These are phyloP conservation scores for Petaurus breviceps DNA, from an alignment of 2,113 vertebrate species.

Conservation along the genomic window DNA sequence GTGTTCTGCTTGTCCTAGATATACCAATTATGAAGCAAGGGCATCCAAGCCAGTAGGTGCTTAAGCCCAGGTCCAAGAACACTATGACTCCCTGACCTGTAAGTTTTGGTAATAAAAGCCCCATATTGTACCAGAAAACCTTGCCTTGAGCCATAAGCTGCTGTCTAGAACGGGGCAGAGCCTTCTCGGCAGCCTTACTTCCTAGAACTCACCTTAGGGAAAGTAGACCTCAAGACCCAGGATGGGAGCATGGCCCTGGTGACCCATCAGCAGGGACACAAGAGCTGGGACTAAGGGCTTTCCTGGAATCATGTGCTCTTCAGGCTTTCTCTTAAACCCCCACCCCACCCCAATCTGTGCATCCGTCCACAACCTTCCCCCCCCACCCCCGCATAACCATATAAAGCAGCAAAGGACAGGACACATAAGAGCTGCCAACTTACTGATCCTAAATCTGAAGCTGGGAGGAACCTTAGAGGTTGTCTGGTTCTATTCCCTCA, in stretches of 20 bases:
- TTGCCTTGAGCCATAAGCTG: background rate
- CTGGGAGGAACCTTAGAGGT: background rate
- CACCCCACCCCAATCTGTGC: too few species aligned
- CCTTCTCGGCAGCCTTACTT: background rate
- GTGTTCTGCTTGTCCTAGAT: background rate
- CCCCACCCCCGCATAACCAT: background rate
- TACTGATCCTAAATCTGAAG: background rate
- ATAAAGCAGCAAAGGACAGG: background rate
- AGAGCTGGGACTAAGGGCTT: background rate
- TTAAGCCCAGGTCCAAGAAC: background rate
- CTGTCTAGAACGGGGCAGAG: background rate
- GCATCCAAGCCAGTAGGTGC: background rate
- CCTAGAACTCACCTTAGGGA: background rate
- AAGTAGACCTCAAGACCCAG: background rate
- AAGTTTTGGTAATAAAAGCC: background rate
- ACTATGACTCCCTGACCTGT: background rate
- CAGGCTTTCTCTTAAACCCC: background rate
- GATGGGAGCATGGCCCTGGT: background rate
- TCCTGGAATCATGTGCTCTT: background rate
- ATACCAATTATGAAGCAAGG: background rate
- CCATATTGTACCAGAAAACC: background rate
- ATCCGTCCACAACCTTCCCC: background rate
- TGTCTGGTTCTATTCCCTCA: background rate
- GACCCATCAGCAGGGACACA: background rate
- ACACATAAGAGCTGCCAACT: background rate